Base-by-base conservation (phyloP, 2,888 invertebrate species). In the Eristalis intricaria region DNA sequence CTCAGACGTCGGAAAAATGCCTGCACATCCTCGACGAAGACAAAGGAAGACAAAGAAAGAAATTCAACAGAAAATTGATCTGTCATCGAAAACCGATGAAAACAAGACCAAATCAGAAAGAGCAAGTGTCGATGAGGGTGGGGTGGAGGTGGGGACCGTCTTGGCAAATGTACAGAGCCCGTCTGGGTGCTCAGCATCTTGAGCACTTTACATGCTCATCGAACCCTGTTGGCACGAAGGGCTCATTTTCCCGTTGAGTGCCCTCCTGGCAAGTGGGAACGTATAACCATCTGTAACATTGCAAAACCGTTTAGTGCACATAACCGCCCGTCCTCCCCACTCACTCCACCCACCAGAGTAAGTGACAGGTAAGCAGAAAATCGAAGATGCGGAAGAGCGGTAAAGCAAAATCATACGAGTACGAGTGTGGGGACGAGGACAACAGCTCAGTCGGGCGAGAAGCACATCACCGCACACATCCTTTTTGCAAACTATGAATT, bases 351-450 rank as follows among this genome's bases (percentile, higher is more conserved):
- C 13, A 10, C 22, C n/a, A 32, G 38, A n/a, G 38, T 69, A 78
- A 70, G 61, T 83, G 78, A 83, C 75, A 83, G 70, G 77, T 86
- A 69, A 74, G 82, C 85, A 78, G 65, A 86, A 86, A 86, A 71
- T 64, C 56, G 65, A 35, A 65, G 43, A 43, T 77, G 23, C 63
- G 43, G 66, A 73, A 77, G 56, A 74, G 68, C 66, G 66, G 32
- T 56, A 73, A 81, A 26, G 26, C 26, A 73, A 23, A 60, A 19
- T 50, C 50, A 50, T 3, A 8, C 19, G 50, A 50, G n/a, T 50
- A 5, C 19, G 43, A 50, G n/a, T n/a, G n/a, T n/a, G n/a, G n/a
- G 65, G 56, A 65, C 60, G 69, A 63, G 60, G 1, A 40, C n/a
- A n/a, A n/a, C n/a, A n/a, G n/a, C 65, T 32, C 32, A 76, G 13